Conservation (phyloP, 2,797 vertebrate genomes). For the Pipistrellus pipistrellus region DNA sequence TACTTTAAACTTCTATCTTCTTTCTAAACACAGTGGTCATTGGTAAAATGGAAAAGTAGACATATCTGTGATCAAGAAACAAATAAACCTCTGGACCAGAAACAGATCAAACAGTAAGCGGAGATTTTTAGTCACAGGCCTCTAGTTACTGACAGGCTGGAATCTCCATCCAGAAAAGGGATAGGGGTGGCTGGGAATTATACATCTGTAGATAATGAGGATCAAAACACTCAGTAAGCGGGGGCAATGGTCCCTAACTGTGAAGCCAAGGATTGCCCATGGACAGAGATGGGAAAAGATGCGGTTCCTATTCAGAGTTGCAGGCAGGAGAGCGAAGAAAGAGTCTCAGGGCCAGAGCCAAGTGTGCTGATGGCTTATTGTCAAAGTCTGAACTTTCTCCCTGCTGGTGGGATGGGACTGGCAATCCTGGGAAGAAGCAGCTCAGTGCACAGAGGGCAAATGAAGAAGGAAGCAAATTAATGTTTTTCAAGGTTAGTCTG, state of each 20-base stretch:
- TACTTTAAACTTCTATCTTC: slow-evolving; percentile 44
- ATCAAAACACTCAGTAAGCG: slow-evolving; percentile 24
- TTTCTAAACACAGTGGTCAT: slow-evolving; percentile 52
- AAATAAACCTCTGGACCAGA: slow-evolving; percentile 52
- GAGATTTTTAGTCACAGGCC: background rate
- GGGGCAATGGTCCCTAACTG: slow-evolving; percentile 39
- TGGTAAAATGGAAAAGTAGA: slow-evolving; percentile 45
- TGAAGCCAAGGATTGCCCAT: slow-evolving; percentile 42
- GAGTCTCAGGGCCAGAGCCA: background rate
- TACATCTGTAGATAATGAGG: slow-evolving; percentile 46
- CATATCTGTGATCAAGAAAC: slow-evolving; percentile 36
- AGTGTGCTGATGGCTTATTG: slow-evolving; percentile 40
- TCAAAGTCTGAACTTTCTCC: slow-evolving; percentile 48
- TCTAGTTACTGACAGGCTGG: slow-evolving; percentile 2
- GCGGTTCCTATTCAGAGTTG: slow-evolving; percentile 1
- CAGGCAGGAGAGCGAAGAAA: slow-evolving; percentile 39
- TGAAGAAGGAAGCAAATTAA: background rate
- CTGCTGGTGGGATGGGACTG: background rate
- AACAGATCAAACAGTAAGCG: slow-evolving; percentile 37
- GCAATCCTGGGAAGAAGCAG: slow-evolving; percentile 10
- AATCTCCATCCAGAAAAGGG: slow-evolving; percentile 24
- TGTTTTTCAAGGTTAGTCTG: slow-evolving; percentile 29
- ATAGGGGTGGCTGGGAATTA: background rate
- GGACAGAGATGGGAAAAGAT: slow-evolving; percentile 37
- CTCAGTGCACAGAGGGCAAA: background rate